phyloP scores from a whole-genome alignment of 2,113 vertebrate species.

The Chitala chitala region DNA sequence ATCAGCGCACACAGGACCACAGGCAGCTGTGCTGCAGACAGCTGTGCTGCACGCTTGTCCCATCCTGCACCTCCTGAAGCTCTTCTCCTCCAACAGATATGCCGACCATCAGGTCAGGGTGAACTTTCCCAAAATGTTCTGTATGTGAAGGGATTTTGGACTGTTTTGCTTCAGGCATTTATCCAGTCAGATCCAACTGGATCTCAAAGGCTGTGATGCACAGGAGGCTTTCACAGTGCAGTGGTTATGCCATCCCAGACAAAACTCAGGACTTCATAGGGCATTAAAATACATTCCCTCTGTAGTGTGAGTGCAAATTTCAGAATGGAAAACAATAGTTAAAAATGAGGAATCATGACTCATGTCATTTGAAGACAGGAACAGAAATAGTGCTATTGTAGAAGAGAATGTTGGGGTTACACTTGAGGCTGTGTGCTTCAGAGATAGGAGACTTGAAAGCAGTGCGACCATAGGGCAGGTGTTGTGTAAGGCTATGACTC shows the following conservation, averaged over 20 bases:
- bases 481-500: slow-evolving; percentile 64
- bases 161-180: not conserved
- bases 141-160: not conserved
- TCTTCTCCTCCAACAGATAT: not conserved
- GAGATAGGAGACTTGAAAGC: slow-evolving; percentile 2
- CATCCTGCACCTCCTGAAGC: not conserved
- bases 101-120: not conserved
- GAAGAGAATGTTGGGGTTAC: slow-evolving; percentile 56
- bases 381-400: slow-evolving; percentile 57
- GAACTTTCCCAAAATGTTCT: not conserved
- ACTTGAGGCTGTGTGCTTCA: slow-evolving; percentile 54
- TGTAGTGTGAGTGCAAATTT: slow-evolving; percentile 48
- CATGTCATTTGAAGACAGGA: slow-evolving; percentile 59
- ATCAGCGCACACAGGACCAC: slow-evolving; percentile 5
- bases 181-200: not conserved
- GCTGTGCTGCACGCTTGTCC: not conserved
- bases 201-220: not conserved
- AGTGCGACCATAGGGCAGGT: slow-evolving; percentile 49
- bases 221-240: not conserved
- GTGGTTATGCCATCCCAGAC: not conserved
- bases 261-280: not conserved
- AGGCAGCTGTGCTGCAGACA: not conserved
- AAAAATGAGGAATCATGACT: slow-evolving; percentile 47
- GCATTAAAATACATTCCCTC: slow-evolving; percentile 27
- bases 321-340: slow-evolving; percentile 42